A percentile compares a stretch with the other conserved stretches of the same genome.
phyloP scores from a whole-genome alignment of 2,888 invertebrate species.

The Cataglyphis albicans region DNA sequence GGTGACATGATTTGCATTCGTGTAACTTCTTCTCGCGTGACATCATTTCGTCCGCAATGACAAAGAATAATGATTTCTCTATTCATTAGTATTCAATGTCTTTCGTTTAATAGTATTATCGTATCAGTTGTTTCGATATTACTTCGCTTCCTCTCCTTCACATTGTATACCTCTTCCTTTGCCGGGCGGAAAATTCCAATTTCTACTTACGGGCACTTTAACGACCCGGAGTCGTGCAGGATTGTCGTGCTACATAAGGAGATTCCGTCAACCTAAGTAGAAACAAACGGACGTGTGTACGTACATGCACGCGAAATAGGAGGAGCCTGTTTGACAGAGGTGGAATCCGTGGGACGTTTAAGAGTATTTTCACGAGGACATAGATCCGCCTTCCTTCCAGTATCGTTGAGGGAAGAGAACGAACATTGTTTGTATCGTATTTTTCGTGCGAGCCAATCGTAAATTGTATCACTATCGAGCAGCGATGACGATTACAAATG shows the following conservation, averaged over 20 bases:
- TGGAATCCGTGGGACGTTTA: conserved; percentile 68
- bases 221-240: conserved; percentile 55
- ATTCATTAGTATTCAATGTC: conserved; percentile 50
- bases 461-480: conserved; percentile 24
- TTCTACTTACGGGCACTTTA: conserved; percentile 58
- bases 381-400: conserved; percentile 56
- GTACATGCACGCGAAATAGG: conserved; percentile 60
- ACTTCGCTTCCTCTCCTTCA: conserved; percentile 38
- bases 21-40: conserved; percentile 46
- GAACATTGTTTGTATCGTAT: conserved; percentile 21
- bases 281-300: conserved; percentile 60
- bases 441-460: conserved; percentile 16
- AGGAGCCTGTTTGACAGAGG: conserved; percentile 66
- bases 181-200: conserved; percentile 51
- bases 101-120: conserved; percentile 46
- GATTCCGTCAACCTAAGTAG: conserved; percentile 66
- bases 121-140: conserved; percentile 40
- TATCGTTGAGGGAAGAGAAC: conserved; percentile 49
- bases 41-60: conserved; percentile 43
- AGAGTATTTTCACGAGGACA: conserved; percentile 60
- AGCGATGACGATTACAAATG: conserved; percentile 11
- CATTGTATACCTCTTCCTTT: conserved; percentile 10
- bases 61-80: conserved; percentile 40
- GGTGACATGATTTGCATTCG: conserved; percentile 49
- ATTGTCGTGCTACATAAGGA: conserved; percentile 62